Base-by-base conservation (phyloP, 1,140 invertebrate genomes). In the Formica exsecta region DNA sequence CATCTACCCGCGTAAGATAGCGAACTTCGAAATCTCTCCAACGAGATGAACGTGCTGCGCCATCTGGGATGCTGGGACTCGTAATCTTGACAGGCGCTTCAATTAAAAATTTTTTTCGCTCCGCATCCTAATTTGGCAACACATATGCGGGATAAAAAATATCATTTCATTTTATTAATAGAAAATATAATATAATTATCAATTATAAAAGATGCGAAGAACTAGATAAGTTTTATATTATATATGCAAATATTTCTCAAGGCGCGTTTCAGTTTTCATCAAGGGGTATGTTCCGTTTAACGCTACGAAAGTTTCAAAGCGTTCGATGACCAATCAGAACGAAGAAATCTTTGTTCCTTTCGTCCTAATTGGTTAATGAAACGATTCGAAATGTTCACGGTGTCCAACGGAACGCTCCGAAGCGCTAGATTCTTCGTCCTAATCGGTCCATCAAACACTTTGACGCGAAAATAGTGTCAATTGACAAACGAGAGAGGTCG, bases 31-130 rank as follows among this genome's bases (percentile, higher is more conserved):
- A 81, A 81, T 81, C 65, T 61, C 19, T 38, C 6, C 32, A 16
- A 32, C 41, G 65, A 80, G 65, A 80, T 70, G 19, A 81, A 29
- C 36, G 25, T 9, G 36, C 9, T 19, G 19, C 79, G 79, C 65
- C 79, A 81, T 73, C 79, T 81, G 79, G 54, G 66, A 73, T 61
- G 66, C 66, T 73, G 51, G 25, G 22, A 6, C 9, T n/a, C 3
- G 36, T 5, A 81, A 81, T 80, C 65, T 22, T 16, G 22, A 44
- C 36, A 16, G 19, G 41, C 61, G 32, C n/a, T 68, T 41, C 19
- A 25, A 64, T 54, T 71, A 25, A 25, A 64, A 59, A 59, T 25
- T 59, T 59, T 59, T 59, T 57, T 57, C n/a, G 19, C 19, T 54
- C 19, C 4, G 1, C 4, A 41, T 16, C 13, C 19, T 54, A 54